Base-by-base conservation (phyloP, 2,113 vertebrate species). In the Ctenodactylus gundi region DNA sequence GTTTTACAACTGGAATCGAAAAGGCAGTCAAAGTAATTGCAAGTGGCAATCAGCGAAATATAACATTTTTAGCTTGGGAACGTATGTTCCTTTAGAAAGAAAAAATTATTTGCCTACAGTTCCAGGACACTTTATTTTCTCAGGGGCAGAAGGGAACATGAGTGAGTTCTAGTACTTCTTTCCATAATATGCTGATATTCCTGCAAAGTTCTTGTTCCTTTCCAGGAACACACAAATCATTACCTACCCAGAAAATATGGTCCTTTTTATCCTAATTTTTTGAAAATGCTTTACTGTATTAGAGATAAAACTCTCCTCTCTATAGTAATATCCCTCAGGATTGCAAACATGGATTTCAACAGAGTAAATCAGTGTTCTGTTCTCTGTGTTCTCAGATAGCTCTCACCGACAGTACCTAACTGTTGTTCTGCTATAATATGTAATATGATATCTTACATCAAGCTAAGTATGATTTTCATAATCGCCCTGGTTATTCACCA, bases 1-100 rank as follows among this genome's bases (percentile, higher is more conserved):
- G 78, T 94, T 94, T 96, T 96, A 94, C 58, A 92, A 94, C 49
- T 83, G 64, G 92, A 96, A 86, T 97, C 94, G 90, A 82, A 94
- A 97, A 97, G 90, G 44, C 90, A 92, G 77, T 93, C 92, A 95
- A 92, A 68, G n/a, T 95, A 96, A 97, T 93, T 95, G 0, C 81
- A 95, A 83, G 29, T 87, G 95, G 51, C 84, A 93, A 51, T 96
- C 91, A 91, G 78, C 94, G 93, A 95, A 95, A 94, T 95, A 81
- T 67, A 88, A 90, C 83, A 84, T 83, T 87, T 91, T 97, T 90
- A 91, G 81, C 64, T 89, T 90, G 41, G 82, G 58, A 94, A 77
- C 91, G 90, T 90, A 93, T 85, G 88, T 90, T 93, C 86, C 70
- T 60, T 85, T 90, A 46, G 82, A 92, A 95, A 87, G 53, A 77